Percentiles rank a stretch among this genome's conserved stretches.
Evolutionary conservation across 2,888 invertebrate species (phyloP).

Genomic region (Coremacera marginata): DNA sequence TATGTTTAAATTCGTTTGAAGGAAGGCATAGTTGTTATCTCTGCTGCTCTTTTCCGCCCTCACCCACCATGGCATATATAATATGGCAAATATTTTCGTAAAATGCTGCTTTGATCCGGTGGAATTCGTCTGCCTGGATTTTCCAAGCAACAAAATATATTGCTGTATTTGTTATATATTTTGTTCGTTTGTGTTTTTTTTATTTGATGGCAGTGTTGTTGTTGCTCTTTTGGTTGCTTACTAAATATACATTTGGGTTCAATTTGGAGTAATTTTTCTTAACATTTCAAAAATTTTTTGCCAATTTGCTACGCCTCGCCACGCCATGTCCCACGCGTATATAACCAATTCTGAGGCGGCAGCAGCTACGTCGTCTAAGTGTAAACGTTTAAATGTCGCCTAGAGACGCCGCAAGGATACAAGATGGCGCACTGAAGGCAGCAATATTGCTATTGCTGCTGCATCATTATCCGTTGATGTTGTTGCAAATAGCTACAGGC

Average conservation of each 20-base stretch:
- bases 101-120: no score
- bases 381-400: conserved; percentile 42
- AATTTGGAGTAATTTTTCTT: conserved; percentile 44
- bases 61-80: no score
- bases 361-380: conserved; percentile 12
- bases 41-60: no score
- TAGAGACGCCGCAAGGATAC: conserved; percentile 42
- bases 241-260: conserved; percentile 43
- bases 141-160: neutral
- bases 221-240: neutral
- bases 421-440: conserved; percentile 13
- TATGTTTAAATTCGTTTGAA: no score
- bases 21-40: no score
- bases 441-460: neutral
- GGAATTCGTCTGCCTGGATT: no score
- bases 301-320: no score
- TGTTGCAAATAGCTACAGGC: neutral
- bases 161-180: neutral
- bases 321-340: no score
- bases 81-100: no score
- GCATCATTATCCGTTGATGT: conserved; percentile 25
- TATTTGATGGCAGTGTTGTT: neutral
- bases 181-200: conserved; percentile 2
- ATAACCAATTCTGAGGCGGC: no score
- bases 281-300: conserved; percentile 11